Base-by-base conservation (phyloP, 2,888 invertebrate genomes). In the Caradrina clavipalpis region DNA sequence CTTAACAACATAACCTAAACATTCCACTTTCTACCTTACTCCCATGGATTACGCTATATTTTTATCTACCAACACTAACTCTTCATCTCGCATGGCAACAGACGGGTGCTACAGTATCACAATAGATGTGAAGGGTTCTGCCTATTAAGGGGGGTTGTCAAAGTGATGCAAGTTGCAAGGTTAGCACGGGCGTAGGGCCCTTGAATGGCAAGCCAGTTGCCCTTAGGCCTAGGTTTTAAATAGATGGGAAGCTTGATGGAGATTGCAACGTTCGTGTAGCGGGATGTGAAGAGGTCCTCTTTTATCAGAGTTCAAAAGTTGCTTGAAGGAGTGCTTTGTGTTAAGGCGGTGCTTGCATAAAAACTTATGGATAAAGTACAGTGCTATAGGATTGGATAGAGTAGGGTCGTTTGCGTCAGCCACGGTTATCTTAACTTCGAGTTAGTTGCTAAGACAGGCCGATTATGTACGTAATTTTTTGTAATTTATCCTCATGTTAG, bases 151-250 rank as follows among this genome's bases (percentile, higher is more conserved):
- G 78, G 80, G 69, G 49, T 55, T 65, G 73, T 81, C 83, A 83
- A 84, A 86, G 80, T 69, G 67, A 60, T 82, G 80, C 78, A 76
- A 71, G 76, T 17, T 45, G 70, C 82, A 80, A 76, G 81, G 76
- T 82, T 74, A 62, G 78, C 79, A 49, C 73, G 55, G 11, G 15
- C 50, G 39, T 51, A 79, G 75, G 50, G 57, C 67, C 35, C 76
- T 84, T 73, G 69, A 77, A 74, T 69, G 39, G 64, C 53, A 69
- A 82, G 69, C 63, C 60, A 69, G 61, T 73, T 70, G 69, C 71
- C 42, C 55, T 11, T 55, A 75, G 58, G 55, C 53, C 22, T 19
- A 65, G 54, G 51, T 65, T 78, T 65, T 53, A 66, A 78, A 71
- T 60, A 69, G 67, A 84, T 75, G 68, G 63, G 19, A 69, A 54